These are phyloP conservation scores for Notospermus geniculatus DNA, from an alignment of 1,140 invertebrate species.

Conservation along the genomic window DNA sequence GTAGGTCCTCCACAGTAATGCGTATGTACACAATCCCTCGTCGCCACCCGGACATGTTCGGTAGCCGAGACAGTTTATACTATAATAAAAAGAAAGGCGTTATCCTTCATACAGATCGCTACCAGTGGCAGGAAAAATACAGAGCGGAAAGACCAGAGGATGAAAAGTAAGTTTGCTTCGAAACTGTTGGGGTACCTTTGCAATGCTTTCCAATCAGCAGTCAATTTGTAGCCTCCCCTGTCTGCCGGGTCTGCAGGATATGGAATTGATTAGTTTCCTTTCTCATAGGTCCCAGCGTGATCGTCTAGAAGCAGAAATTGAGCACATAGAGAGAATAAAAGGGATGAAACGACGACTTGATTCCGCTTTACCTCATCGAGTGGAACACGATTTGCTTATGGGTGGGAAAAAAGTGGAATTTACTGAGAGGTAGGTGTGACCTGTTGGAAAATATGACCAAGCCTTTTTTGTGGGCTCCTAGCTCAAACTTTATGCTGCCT, in stretches of 20 bases:
- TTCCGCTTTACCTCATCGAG: conserved; percentile 40
- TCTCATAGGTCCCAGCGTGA: conserved; percentile 38
- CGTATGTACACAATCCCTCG: conserved; percentile 41
- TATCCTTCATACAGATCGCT: conserved; percentile 45
- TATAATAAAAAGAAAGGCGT: conserved; percentile 35
- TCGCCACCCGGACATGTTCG: conserved; percentile 43
- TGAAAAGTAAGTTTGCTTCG: background rate
- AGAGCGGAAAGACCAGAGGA: background rate
- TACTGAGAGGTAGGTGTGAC: conserved; percentile 43
- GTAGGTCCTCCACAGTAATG: conserved; percentile 45
- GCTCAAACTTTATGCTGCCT: too few species aligned
- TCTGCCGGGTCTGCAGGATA: background rate
- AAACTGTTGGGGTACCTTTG: background rate
- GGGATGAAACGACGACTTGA: conserved; percentile 36
- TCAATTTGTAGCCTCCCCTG: background rate
- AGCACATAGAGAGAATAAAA: conserved; percentile 42
- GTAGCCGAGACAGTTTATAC: conserved; percentile 32
- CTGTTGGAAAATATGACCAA: too few species aligned
- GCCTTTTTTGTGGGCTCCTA: too few species aligned
- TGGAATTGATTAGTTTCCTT: background rate
- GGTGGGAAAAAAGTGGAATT: conserved; percentile 46
- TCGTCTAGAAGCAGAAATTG: conserved; percentile 38
- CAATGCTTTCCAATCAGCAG: background rate
- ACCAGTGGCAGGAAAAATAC: conserved; percentile 20
- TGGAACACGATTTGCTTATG: conserved; percentile 44